These are phyloP conservation scores for Dermatophagoides farinae DNA, from an alignment of 1,140 invertebrate species.

Conservation along the genomic window DNA sequence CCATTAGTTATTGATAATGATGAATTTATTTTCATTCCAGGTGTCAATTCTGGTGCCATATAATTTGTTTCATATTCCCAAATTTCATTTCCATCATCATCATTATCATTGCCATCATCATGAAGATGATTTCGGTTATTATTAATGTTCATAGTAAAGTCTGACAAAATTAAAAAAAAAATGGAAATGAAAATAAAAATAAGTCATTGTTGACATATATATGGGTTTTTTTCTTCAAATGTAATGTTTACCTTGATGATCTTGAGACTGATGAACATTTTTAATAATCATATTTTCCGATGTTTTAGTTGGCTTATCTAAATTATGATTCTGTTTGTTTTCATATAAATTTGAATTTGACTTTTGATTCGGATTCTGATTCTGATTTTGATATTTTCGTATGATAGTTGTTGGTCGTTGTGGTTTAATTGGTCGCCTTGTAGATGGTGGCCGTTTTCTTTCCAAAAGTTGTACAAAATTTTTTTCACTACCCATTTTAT, in stretches of 20 bases:
- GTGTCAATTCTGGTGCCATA: too few species aligned
- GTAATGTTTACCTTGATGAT: too few species aligned
- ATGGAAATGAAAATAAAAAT: not conserved
- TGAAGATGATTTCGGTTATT: too few species aligned
- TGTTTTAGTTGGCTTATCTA: too few species aligned
- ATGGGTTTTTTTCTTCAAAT: not conserved
- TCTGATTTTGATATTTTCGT: not conserved
- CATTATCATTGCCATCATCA: not conserved
- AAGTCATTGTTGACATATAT: not conserved
- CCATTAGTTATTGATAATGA: too few species aligned
- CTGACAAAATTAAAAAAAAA: not conserved
- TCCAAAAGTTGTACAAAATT: not conserved
- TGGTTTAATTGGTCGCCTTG: not conserved
- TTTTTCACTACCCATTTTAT: slow-evolving; percentile 61
- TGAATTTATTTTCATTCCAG: too few species aligned
- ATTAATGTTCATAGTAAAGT: too few species aligned
- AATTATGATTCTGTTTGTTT: too few species aligned
- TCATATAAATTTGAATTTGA: not conserved
- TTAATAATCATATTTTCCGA: too few species aligned
- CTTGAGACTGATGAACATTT: too few species aligned
- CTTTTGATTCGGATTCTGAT: too few species aligned
- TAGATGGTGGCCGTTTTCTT: not conserved
- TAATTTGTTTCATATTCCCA: not conserved
- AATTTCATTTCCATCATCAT: not conserved
- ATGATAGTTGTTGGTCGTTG: not conserved